These are phyloP conservation scores for Melanargia galathea DNA, from an alignment of 2,888 invertebrate species.

Conservation along the genomic window DNA sequence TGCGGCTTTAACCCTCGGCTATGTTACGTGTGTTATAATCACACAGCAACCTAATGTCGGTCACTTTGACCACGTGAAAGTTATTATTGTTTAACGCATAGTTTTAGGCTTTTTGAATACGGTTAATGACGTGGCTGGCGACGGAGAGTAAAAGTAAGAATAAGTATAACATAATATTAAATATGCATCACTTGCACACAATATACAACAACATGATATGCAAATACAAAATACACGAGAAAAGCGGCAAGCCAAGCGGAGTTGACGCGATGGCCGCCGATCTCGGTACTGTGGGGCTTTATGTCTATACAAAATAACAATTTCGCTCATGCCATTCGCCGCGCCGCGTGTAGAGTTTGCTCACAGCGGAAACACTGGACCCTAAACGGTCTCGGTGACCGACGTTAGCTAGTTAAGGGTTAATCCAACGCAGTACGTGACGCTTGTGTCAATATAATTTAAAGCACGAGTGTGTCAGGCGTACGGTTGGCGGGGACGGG, in stretches of 20 bases:
- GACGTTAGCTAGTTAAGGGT: neutral
- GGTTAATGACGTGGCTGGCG: neutral
- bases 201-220: too few relatives aligned
- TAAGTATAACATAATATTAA: too few relatives aligned
- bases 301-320: too few relatives aligned
- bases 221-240: too few relatives aligned
- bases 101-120: neutral
- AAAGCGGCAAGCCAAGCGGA: too few relatives aligned
- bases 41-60: neutral
- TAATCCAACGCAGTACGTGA: conserved; percentile 57
- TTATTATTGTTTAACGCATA: neutral
- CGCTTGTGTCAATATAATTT: conserved; percentile 55
- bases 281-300: too few relatives aligned
- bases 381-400: neutral
- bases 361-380: neutral
- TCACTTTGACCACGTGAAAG: neutral
- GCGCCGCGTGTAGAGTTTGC: neutral
- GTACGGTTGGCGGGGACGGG: conserved; percentile 35
- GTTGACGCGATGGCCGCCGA: too few relatives aligned
- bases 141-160: neutral
- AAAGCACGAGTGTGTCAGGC: conserved; percentile 39
- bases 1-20: conserved; percentile 44
- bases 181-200: too few relatives aligned
- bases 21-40: neutral
- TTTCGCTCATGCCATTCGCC: neutral